Evolutionary conservation across 23 tunicate genomes (phyloP).

Genomic region (Phallusia fumigata): DNA sequence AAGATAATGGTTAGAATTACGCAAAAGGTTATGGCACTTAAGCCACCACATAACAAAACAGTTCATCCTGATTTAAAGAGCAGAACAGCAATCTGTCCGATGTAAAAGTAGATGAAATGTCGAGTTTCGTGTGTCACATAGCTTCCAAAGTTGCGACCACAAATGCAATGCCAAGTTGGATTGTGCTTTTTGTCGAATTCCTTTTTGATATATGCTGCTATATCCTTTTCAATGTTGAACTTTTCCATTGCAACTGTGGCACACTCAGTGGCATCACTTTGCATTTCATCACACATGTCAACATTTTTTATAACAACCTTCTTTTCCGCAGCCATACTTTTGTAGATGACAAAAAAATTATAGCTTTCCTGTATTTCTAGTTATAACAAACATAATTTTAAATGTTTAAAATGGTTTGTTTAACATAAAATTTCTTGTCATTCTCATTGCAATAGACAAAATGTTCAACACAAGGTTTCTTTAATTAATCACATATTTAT

Average conservation of each 20-base stretch:
- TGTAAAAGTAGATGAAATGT: conserved; percentile 95
- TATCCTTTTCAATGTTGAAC: conserved; percentile 97
- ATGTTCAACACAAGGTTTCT: too few species aligned
- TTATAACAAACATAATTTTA: too few species aligned
- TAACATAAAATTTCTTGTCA: too few species aligned
- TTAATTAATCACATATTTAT: too few species aligned
- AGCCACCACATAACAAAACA: too few species aligned
- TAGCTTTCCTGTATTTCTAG: too few species aligned
- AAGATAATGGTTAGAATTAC: too few species aligned
- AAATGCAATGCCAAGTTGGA: conserved; percentile 99
- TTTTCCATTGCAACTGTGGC: conserved; percentile 74
- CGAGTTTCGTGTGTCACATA: conserved; percentile 97
- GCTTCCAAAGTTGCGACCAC: conserved; percentile 95
- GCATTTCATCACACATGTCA: conserved; percentile 3
- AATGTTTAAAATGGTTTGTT: too few species aligned
- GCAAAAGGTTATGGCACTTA: too few species aligned
- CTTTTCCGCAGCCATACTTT: background rate
- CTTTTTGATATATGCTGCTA: conserved; percentile 97
- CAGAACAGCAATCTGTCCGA: conserved; percentile 94
- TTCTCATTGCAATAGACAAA: too few species aligned
- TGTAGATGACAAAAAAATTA: too few species aligned
- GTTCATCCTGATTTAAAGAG: conserved; percentile 79
- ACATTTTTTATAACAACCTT: background rate
- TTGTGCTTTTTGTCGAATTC: conserved; percentile 98
- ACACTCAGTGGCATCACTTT: background rate